Evolutionary conservation across 2,113 vertebrate species (phyloP).

Genomic region (Neolamprologus fasciatus): DNA sequence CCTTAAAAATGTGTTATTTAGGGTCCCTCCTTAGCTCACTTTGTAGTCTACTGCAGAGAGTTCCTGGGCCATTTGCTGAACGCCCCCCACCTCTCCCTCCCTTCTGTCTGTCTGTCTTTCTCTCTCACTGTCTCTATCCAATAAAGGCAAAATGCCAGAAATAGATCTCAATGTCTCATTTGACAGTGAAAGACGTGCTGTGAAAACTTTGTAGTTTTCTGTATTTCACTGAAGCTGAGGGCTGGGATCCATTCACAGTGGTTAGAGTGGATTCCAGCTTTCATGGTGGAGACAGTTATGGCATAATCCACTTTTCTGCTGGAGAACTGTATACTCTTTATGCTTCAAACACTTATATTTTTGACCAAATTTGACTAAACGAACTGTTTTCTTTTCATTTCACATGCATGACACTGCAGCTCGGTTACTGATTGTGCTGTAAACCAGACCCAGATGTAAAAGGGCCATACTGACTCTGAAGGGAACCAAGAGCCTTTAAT

Average conservation of each 20-base stretch:
- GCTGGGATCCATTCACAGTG: background rate
- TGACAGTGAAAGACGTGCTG: background rate
- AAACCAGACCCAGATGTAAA: slow-evolving; percentile 20
- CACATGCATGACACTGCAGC: background rate
- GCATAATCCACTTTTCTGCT: slow-evolving; percentile 9
- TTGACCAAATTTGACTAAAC: background rate
- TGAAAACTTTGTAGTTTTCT: background rate
- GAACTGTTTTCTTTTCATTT: background rate
- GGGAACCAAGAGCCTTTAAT: background rate
- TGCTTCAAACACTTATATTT: background rate
- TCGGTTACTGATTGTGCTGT: slow-evolving; percentile 17
- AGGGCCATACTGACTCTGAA: background rate
- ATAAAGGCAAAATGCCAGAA: background rate
- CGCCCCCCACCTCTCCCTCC: background rate
- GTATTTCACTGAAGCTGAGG: background rate
- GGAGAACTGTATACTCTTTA: background rate
- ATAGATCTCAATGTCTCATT: background rate
- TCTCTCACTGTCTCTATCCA: background rate
- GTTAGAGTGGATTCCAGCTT: background rate
- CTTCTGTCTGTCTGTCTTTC: background rate
- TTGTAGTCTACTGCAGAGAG: background rate
- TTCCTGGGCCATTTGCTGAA: background rate
- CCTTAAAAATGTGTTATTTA: background rate
- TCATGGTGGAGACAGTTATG: background rate
- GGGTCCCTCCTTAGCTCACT: background rate